Conservation (phyloP, 2,888 invertebrate genomes). For the Opisthograptis luteolata region DNA sequence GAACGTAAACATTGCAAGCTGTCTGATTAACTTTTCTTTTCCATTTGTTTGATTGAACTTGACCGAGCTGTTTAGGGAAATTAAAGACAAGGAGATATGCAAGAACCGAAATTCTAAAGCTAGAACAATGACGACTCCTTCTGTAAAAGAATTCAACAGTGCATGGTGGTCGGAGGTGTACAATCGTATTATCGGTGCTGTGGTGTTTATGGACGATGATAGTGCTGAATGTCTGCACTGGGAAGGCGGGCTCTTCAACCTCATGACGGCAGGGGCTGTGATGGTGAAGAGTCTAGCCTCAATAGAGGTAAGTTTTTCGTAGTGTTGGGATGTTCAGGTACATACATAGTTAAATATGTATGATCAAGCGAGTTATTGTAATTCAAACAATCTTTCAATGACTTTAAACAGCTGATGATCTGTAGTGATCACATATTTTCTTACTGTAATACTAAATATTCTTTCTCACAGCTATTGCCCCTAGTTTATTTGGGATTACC, state of each 20-base stretch:
- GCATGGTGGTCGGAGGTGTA: constrained; percentile 86
- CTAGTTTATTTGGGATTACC: too few species aligned
- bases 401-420: too few species aligned
- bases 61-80: neutral
- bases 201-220: constrained; percentile 86
- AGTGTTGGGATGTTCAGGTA: too few species aligned
- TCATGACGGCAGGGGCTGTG: constrained; percentile 85
- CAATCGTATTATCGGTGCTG: constrained; percentile 84
- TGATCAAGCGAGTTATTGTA: too few species aligned
- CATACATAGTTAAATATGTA: too few species aligned
- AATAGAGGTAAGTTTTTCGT: constrained; percentile 77
- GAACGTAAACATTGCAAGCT: too few species aligned
- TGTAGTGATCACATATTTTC: too few species aligned
- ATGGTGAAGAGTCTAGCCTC: constrained; percentile 86
- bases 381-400: neutral
- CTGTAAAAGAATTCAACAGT: constrained; percentile 74
- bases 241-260: constrained; percentile 86
- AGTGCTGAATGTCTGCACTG: constrained; percentile 88
- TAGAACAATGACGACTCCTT: constrained; percentile 47
- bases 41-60: too few species aligned
- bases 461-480: too few species aligned
- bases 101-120: neutral
- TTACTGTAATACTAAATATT: too few species aligned
- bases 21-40: too few species aligned
- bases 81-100: neutral